phyloP scores from a whole-genome alignment of 2,797 vertebrate genomes.

The Otolemur crassicaudatus region DNA sequence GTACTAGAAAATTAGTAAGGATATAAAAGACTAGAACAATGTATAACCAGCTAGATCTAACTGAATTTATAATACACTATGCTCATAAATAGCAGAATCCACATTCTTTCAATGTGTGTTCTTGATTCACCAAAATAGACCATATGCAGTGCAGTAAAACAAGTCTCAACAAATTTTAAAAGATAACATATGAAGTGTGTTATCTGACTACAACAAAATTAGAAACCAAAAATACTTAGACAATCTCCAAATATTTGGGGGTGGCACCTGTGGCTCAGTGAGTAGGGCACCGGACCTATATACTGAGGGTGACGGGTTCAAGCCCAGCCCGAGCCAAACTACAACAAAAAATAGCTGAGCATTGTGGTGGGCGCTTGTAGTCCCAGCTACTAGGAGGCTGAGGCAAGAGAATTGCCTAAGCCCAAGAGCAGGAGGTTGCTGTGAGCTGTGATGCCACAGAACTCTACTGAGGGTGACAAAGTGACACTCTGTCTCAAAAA shows the following conservation, averaged over 20 bases:
- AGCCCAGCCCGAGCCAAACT: no score
- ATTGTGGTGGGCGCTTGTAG: no score
- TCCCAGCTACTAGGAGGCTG: no score
- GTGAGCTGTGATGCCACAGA: no score
- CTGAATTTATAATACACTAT: not conserved
- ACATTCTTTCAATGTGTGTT: not conserved
- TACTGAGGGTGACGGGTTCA: no score
- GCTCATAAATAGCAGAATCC: not conserved
- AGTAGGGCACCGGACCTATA: no score
- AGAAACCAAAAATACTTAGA: not conserved
- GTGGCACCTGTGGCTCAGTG: no score
- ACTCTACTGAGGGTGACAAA: no score
- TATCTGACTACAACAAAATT: not conserved
- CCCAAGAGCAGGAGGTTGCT: no score
- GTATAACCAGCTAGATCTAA: not conserved
- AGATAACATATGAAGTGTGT: not conserved
- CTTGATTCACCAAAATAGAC: slow-evolving; percentile 1
- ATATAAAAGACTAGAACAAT: not conserved
- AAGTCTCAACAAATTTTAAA: slow-evolving; percentile 14
- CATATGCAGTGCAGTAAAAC: not conserved
- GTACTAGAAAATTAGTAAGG: not conserved
- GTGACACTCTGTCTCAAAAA: no score
- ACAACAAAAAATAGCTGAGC: no score
- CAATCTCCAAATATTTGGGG: not conserved
- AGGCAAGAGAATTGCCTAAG: no score